Evolutionary conservation across 2,888 invertebrate species (phyloP), one percentile per base, ranked within the genome.

Genomic region (Abrostola triplasia): DNA sequence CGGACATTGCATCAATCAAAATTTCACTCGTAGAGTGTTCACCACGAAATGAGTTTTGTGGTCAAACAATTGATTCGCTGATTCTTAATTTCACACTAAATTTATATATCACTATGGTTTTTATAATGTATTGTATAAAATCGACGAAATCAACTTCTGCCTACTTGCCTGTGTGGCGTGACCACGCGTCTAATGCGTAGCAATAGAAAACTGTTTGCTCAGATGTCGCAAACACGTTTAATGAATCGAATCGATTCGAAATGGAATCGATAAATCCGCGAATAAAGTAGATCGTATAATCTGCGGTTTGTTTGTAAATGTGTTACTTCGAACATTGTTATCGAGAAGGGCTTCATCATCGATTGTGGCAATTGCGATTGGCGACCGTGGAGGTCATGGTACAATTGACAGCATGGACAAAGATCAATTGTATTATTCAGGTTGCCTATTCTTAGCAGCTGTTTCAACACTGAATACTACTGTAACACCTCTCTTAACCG

Each of bases 11-110:
- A 81, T 82, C 86, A 86, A 86, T 89, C 85, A 83, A 85, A 87
- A 88, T 90, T 89, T 89, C 88, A 87, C 86, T 86, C 83, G 82
- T 80, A 74, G 79, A 84, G 80, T 84, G 85, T 86, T 84, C 82
- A 80, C 79, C 77, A 80, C 85, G 86, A 89, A 93, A 93, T 93
- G 89, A 93, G 90, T 90, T 93, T 88, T 92, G 93, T 89, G 92
- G 92, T 93, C 88, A 89, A 91, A 92, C 91, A 93, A 93, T 92
- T 82, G 89, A 79, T 71, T 83, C 72, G 69, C 71, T 79, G 81
- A 83, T 84, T 88, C 86, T 88, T 93, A 91, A 93, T 93, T 93
- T 94, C 92, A 93, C 92, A 93, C 89, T 83, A 84, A 84, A 90
- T 92, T 90, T 90, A 87, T 87, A 82, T 69, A 67, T 60, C 44